phyloP scores from a whole-genome alignment of 2,113 vertebrate genomes.

The Syrmaticus mikado region DNA sequence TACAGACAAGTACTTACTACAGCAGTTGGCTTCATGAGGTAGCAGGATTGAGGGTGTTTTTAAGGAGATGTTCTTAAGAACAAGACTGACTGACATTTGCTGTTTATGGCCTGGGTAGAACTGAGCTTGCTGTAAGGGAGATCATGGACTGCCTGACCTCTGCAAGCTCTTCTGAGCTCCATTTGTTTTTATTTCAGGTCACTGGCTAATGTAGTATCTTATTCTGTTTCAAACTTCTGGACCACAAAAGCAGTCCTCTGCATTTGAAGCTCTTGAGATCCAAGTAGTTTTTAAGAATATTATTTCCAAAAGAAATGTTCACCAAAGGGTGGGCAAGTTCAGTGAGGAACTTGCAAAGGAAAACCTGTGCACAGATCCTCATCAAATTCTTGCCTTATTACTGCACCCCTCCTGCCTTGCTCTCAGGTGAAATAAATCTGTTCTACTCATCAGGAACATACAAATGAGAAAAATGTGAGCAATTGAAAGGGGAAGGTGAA shows the following conservation, averaged over 20 bases:
- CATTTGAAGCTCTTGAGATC: neutral
- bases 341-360: neutral
- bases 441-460: neutral
- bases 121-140: neutral
- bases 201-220: neutral
- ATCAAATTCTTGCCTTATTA: neutral
- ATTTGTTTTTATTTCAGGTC: neutral
- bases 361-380: neutral
- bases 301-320: neutral
- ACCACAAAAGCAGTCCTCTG: neutral
- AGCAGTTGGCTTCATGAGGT: neutral
- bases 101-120: neutral
- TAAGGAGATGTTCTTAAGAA: neutral
- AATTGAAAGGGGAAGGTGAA: neutral
- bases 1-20: neutral
- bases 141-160: neutral
- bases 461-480: neutral
- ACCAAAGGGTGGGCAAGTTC: neutral
- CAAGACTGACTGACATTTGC: neutral
- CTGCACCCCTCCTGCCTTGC: neutral
- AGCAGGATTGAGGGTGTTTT: neutral
- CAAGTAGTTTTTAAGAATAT: neutral
- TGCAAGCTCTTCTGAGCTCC: neutral
- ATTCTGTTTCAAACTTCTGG: neutral
- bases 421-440: neutral